phyloP scores from a whole-genome alignment of 2,113 vertebrate genomes.

The Trinectes maculatus region DNA sequence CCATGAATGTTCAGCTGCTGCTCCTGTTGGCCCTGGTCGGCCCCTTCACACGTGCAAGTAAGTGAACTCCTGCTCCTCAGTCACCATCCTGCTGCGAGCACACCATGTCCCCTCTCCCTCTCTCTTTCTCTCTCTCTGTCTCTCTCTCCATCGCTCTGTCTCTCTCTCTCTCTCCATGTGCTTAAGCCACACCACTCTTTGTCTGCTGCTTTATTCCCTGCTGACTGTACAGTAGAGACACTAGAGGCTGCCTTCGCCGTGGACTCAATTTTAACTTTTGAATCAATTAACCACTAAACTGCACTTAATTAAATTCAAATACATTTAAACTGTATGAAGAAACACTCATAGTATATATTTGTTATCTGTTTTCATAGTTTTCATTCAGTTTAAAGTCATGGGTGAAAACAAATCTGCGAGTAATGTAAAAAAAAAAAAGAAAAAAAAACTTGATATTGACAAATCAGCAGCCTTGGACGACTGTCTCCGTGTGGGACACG shows the following conservation, averaged over 20 bases:
- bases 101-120: conserved; percentile 55
- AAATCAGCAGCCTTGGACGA: no score
- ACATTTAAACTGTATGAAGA: neutral
- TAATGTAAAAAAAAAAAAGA: conserved; percentile 38
- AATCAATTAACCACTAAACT: neutral
- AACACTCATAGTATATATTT: no score
- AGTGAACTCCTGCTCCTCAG: conserved; percentile 61
- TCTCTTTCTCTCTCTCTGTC: no score
- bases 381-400: neutral
- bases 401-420: conserved; percentile 13
- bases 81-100: conserved; percentile 51
- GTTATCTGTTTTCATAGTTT: neutral
- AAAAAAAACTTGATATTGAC: no score
- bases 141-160: no score
- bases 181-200: conserved; percentile 68
- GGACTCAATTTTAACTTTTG: neutral
- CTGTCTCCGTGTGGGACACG: no score
- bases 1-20: conserved; percentile 73
- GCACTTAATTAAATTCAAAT: neutral
- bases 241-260: neutral
- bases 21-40: conserved; percentile 74
- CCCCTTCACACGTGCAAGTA: conserved; percentile 74
- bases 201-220: conserved; percentile 67
- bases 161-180: conserved; percentile 61
- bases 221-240: conserved; percentile 25